These are phyloP conservation scores for Mirounga angustirostris DNA, from an alignment of 2,113 vertebrate genomes.

Conservation along the genomic window DNA sequence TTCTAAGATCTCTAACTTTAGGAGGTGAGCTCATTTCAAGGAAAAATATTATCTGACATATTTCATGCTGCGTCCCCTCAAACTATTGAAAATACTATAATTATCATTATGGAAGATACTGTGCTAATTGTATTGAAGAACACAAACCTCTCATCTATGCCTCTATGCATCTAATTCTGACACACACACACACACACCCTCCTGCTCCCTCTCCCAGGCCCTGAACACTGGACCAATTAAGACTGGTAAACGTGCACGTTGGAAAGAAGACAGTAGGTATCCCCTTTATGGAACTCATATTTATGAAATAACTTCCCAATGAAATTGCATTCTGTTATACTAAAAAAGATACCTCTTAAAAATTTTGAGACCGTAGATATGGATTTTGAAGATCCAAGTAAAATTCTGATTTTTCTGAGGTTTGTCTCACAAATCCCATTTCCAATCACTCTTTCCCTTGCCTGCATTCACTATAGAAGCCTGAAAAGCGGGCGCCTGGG, in stretches of 20 bases:
- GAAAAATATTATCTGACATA: not conserved
- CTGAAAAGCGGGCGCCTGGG: not conserved
- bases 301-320: not conserved
- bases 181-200: not conserved
- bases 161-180: not conserved
- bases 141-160: not conserved
- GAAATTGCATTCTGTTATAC: not conserved
- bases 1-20: not conserved
- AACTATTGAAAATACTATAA: not conserved
- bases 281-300: not conserved
- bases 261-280: not conserved
- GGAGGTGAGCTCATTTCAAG: not conserved
- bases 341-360: not conserved
- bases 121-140: not conserved
- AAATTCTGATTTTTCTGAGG: not conserved
- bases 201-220: not conserved
- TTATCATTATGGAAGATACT: not conserved
- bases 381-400: not conserved
- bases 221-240: not conserved
- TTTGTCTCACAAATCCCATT: not conserved
- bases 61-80: not conserved
- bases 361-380: not conserved
- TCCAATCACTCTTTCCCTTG: not conserved
- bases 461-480: not conserved
- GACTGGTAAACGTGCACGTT: not conserved